Conservation (phyloP, 2,113 vertebrate species). For the Cacatua alba region DNA sequence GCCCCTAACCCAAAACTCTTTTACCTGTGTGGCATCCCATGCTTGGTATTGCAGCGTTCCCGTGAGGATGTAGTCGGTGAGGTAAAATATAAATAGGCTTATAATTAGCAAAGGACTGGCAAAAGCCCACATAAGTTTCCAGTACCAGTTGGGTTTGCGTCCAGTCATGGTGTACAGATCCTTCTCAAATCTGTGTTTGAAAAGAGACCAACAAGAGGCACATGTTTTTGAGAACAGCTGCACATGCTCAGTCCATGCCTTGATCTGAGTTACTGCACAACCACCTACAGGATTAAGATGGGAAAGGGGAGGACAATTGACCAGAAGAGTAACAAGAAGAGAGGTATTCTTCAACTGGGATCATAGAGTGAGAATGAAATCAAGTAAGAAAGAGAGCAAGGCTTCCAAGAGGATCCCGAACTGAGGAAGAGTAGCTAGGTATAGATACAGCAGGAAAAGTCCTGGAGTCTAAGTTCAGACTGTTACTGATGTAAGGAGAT, state of each 20-base stretch:
- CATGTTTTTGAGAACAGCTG: not conserved
- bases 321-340: not conserved
- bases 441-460: not conserved
- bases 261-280: not conserved
- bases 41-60: constrained; percentile 89
- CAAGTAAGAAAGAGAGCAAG: not conserved
- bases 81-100: constrained; percentile 86
- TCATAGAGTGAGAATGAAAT: not conserved
- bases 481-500: fast-evolving
- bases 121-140: constrained; percentile 85
- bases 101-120: constrained; percentile 87
- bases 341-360: not conserved
- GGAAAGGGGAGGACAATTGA: not conserved
- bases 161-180: constrained; percentile 90
- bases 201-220: not conserved
- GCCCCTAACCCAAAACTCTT: not conserved
- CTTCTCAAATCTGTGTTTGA: constrained; percentile 83
- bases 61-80: constrained; percentile 84
- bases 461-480: fast-evolving
- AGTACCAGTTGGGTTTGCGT: constrained; percentile 83
- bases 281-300: not conserved
- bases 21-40: constrained; percentile 88
- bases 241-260: fast-evolving
- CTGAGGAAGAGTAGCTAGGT: not conserved
- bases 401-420: not conserved